Evolutionary conservation across 2,113 vertebrate genomes (phyloP), one percentile per base, ranked within the genome.

Genomic region (Fregetta grallaria): DNA sequence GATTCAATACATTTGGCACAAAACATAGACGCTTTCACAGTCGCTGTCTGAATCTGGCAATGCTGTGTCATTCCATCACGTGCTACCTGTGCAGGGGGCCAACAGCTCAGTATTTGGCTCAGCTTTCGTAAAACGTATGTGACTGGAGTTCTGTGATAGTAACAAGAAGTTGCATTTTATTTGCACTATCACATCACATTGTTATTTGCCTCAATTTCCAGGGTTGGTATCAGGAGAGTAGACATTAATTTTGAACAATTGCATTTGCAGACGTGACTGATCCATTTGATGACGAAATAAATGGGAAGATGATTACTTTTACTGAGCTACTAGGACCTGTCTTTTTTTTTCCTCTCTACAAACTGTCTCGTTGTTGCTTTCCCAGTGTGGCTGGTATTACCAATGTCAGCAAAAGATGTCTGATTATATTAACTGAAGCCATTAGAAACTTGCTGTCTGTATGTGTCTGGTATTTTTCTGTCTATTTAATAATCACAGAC

Each of bases 231-330:
- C 76, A 50, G 70, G 70, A 87, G 44, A 92, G 9, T 8, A 89
- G 61, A 50, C 17, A 3, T 65, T 65, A 84, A 30, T 86, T 80
- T 84, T 67, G 47, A 68, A 29, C 76, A 94, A 94, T 84, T 92
- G 36, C 83, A 81, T 94, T 91, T 96, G 77, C 84, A 95, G 84
- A 78, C 5, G 0, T 75, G 76, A 91, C 22, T 27, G 89, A 61
- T 45, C 47, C 47, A 7, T 88, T 88, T 92, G 76, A 55, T 77
- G 80, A 72, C 2, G 19, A 40, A 75, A 91, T 89, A 70, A 94
- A 92, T 78, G 76, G 77, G 40, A 91, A 92, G 56, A 78, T 75
- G 47, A 87, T 91, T 71, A 47, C 49, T 95, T 94, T 94, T 85
- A 78, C 86, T 87, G 94, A 92, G 32, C 65, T 84, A 36, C 55